Evolutionary conservation across 2,888 invertebrate species (phyloP).

Genomic region (Euplagia quadripunctaria): DNA sequence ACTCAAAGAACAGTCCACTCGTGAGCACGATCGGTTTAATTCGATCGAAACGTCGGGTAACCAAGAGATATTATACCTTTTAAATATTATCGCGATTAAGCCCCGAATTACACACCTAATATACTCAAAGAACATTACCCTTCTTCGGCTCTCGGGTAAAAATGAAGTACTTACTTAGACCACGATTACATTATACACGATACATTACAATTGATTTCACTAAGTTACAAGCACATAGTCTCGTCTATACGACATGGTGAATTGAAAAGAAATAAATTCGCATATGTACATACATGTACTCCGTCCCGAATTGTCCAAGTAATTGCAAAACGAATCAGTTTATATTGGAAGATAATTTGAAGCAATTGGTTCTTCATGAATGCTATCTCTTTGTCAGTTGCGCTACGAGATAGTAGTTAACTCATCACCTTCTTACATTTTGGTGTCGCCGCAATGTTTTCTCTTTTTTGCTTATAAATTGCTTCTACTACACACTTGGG

Average conservation of each 20-base stretch:
- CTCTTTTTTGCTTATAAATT: no score
- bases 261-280: background rate
- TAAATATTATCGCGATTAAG: no score
- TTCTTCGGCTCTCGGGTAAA: background rate
- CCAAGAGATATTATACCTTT: no score
- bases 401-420: background rate
- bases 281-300: background rate
- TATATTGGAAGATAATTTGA: slow-evolving; percentile 1
- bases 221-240: background rate
- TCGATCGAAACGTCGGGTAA: no score
- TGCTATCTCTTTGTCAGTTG: no score
- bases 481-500: no score
- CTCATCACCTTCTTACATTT: background rate
- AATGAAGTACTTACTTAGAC: background rate
- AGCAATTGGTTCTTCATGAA: slow-evolving; percentile 5
- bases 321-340: slow-evolving; percentile 4
- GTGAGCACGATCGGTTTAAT: no score
- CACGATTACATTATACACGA: no score
- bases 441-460: no score
- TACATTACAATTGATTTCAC: background rate
- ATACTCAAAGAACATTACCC: background rate
- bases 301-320: background rate
- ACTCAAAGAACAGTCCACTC: background rate
- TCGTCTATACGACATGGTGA: background rate
- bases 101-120: no score